Base-by-base conservation (phyloP, 2,888 invertebrate genomes). In the Orthosia incerta region DNA sequence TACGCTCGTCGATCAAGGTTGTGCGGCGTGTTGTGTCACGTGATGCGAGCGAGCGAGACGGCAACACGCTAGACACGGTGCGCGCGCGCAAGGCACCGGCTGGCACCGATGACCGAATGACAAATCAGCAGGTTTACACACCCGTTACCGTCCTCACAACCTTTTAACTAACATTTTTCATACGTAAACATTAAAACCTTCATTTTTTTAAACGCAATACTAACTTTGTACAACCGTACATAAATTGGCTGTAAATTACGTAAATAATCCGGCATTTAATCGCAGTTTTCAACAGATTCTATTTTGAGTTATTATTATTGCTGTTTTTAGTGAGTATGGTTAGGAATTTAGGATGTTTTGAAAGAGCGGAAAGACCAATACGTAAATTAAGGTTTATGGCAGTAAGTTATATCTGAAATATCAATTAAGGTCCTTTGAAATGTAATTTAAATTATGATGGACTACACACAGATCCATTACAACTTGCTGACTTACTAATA, bases 31-130 rank as follows among this genome's bases (percentile, higher is more conserved):
- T 65, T 61, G 71, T 74, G 80, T 86, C 86, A 89, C 87, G 86
- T 88, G 87, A 84, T 85, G 84, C 65, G 84, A 61, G 84, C 68
- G 84, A 84, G 83, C 61, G 81, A 80, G 89, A 85, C 62, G 15
- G 51, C 74, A 78, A 56, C 55, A 69, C 56, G 16, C 62, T 63
- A 79, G 60, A 64, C 83, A 64, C 66, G 26, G 63, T 86, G 90
- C 90, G 91, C 88, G 82, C 87, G 92, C 92, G 92, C 92, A 89
- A 86, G 93, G 93, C 88, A 93, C 93, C 48, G 93, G 65, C 91
- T 93, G 93, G 92, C 88, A 93, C 93, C 82, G 87, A n/a, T n/a
- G n/a, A n/a, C 69, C 76, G 53, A 72, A 85, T 87, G 85, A 87
- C 87, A 80, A 77, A 82, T 80, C 82, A 80, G 81, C 82, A 76